Evolutionary conservation across 2,888 invertebrate genomes (phyloP).

Genomic region (Diarsia rubi): DNA sequence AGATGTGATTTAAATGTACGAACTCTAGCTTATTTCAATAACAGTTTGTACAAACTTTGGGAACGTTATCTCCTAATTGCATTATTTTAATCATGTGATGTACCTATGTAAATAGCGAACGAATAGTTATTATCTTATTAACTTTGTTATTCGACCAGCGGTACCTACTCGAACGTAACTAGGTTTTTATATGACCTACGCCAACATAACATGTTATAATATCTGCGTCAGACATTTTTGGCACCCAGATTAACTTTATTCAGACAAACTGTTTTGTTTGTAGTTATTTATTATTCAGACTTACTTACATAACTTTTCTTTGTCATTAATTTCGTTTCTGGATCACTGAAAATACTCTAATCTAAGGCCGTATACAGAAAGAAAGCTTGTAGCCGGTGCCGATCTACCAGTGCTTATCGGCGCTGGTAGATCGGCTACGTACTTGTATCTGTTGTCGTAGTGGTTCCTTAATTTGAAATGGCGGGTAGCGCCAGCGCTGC

Average conservation of each 20-base stretch:
- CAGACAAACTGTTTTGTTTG: neutral
- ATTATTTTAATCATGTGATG: neutral
- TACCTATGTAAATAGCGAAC: neutral
- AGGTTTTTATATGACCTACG: conserved; percentile 8
- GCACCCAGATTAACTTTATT: too few species aligned
- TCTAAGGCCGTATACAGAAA: too few species aligned
- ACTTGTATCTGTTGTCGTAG: too few species aligned
- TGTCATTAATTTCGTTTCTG: neutral
- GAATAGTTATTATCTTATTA: neutral
- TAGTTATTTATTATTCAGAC: neutral
- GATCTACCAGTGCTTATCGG: too few species aligned
- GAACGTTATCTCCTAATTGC: neutral
- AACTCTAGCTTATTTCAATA: neutral
- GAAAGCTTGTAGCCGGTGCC: too few species aligned
- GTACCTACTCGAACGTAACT: neutral
- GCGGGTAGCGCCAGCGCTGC: too few species aligned
- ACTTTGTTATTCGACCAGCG: conserved; percentile 8
- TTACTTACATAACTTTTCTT: neutral
- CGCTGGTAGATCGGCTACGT: too few species aligned
- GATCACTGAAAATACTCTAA: too few species aligned
- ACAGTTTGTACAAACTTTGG: neutral
- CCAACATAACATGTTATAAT: conserved; percentile 8
- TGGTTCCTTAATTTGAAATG: too few species aligned
- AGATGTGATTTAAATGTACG: neutral
- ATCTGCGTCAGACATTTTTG: conserved; percentile 4